Conservation (phyloP, 2,113 vertebrate genomes). For the Columba livia region DNA sequence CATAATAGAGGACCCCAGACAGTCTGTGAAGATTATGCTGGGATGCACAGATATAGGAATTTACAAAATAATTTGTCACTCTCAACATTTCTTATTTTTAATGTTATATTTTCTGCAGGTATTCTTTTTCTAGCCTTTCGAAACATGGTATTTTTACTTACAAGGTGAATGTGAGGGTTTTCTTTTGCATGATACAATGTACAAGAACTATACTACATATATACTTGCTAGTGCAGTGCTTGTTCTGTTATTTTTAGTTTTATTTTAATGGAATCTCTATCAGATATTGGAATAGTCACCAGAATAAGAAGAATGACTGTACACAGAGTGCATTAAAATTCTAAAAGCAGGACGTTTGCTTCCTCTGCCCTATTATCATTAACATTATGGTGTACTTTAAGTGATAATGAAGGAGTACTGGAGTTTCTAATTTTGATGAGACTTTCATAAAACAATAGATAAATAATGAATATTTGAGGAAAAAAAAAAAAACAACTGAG, state of each 20-base stretch:
- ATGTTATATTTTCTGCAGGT: not conserved
- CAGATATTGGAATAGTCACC: not conserved
- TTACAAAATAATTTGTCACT: not conserved
- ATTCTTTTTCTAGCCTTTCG: not conserved
- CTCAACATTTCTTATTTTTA: not conserved
- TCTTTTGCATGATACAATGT: not conserved
- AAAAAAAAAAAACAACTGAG: not conserved
- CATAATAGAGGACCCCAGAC: not conserved
- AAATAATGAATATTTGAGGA: not conserved
- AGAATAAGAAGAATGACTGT: not conserved
- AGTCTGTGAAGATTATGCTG: not conserved
- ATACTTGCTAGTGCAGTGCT: not conserved
- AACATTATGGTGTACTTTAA: not conserved
- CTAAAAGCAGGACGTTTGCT: not conserved
- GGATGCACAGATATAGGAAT: not conserved
- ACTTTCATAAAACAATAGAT: not conserved
- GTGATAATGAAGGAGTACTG: not conserved
- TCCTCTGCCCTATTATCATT: not conserved
- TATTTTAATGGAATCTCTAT: not conserved
- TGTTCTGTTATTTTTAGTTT: accelerated
- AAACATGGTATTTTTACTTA: not conserved
- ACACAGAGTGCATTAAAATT: not conserved
- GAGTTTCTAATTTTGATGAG: not conserved
- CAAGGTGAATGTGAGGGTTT: not conserved
- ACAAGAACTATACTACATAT: not conserved